A percentile compares a stretch with the other conserved stretches of the same genome.
phyloP scores from a whole-genome alignment of 2,797 vertebrate genomes.

The Yasuhikotakia modesta region DNA sequence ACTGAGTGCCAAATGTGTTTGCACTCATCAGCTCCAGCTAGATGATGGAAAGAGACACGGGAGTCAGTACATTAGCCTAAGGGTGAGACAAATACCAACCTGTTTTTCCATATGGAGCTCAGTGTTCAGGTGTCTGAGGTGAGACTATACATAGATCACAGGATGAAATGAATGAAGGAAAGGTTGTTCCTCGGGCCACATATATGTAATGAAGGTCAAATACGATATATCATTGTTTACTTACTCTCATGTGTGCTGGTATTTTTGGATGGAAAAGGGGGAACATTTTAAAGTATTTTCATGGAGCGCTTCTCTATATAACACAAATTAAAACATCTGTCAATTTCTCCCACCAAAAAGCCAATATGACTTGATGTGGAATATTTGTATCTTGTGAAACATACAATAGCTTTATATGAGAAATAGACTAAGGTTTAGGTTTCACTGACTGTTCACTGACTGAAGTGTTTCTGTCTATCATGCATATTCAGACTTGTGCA shows the following conservation, averaged over 20 bases:
- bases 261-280: background rate
- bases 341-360: too few species aligned
- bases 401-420: too few species aligned
- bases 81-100: conserved; percentile 25
- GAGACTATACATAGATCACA: conserved; percentile 8
- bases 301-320: too few species aligned
- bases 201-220: background rate
- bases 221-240: background rate
- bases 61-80: conserved; percentile 35
- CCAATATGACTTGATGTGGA: background rate
- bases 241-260: background rate
- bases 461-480: too few species aligned
- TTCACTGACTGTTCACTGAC: too few species aligned
- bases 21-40: conserved; percentile 66
- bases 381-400: background rate
- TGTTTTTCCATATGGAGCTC: conserved; percentile 18
- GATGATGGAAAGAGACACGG: conserved; percentile 75
- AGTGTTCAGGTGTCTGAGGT: conserved; percentile 22
- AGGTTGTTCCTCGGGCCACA: background rate
- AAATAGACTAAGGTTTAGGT: background rate
- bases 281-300: background rate
- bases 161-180: conserved; percentile 28
- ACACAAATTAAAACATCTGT: too few species aligned
- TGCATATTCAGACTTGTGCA: background rate
- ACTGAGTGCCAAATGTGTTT: conserved; percentile 73